Evolutionary conservation across 2,113 vertebrate species (phyloP), one percentile per base, ranked within the genome.

Genomic region (Phrynosoma blainvillii): DNA sequence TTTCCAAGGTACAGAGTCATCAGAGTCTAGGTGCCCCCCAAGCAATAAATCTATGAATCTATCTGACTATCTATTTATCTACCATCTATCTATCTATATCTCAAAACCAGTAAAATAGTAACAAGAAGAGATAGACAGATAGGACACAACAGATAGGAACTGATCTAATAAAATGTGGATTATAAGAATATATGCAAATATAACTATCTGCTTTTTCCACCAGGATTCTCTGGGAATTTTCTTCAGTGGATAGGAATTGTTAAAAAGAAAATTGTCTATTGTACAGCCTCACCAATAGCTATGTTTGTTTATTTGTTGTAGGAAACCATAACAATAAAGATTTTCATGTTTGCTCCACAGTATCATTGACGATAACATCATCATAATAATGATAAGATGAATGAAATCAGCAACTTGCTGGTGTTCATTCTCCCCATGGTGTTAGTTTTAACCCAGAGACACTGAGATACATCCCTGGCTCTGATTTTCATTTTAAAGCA

Each of bases 401-500:
- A 62, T 62, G 59, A 71, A 82, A 62, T 0, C 81, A 85, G 23
- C 1, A 85, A 18, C 79, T 71, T 54, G 4, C 30, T 89, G 70
- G n/a, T 94, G 93, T 62, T 62, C 59, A 62, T 16, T 62, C 59
- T 62, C 59, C 14, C 59, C 13, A 62, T 62, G 13, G 59, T 62
- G 59, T 18, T 90, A 84, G 79, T 90, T 92, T 90, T 91, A 68
- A 47, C 52, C 87, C 42, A 32, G 1, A 87, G 40, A 88, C 91
- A 36, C 30, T 62, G 93, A 92, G 86, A 89, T 89, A 89, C 32
- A 47, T 92, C 62, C 87, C 62, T 65, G 52, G n/a, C 3, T 93
- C 86, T 92, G 65, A 88, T 62, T 95, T 93, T 88, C 92, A 62
- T 91, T 95, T 77, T 89, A 87, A 91, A 90, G 80, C 86, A 54